Evolutionary conservation across 1,140 invertebrate species (phyloP), one percentile per base, ranked within the genome.

Genomic region (Apolygus lucorum): DNA sequence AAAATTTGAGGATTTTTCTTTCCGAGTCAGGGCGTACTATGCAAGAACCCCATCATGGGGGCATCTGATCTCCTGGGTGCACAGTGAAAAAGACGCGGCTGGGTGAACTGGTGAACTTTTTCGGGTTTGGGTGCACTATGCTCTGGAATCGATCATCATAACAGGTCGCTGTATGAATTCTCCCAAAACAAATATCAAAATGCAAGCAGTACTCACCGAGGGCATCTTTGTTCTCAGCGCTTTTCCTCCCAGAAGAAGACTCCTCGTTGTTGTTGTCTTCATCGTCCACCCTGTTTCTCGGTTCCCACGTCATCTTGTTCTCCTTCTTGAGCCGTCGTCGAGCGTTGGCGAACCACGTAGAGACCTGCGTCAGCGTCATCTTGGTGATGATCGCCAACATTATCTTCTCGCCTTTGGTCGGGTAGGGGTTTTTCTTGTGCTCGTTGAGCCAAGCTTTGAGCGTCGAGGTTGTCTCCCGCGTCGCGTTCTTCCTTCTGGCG

Each of bases 221-320:
- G 74, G 88, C 82, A 80, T 92, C 90, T 78, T 90, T 91, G 54
- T 89, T 88, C 74, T 91, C 90, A 4, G 87, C 90, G 75, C 89
- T 91, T 76, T 91, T 92, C 72, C 88, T 84, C 4, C 81, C 82
- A 70, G 90, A 88, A 72, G 90, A 88, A 68, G 90, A 88, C 71
- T 92, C 90, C 66, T 91, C 89, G 76, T 87, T 87, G 76, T 92
- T 92, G 76, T 91, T 91, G 76, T 92, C 90, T 76, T 98, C 89
- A 82, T 97, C 86, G 82, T 90, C 89, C 4, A 92, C 90, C 74
- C 90, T 90, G 83, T 88, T 98, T 78, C 87, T 87, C 74, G 84
- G 97, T 80, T 97, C 96, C 97, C 83, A 98, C 29, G 95, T 98
- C 95, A 98, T 98, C 81, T 99, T 99, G 81, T 99, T 99, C 80